These are phyloP conservation scores for Altica lythri DNA, from an alignment of 2,888 invertebrate genomes.

Conservation along the genomic window DNA sequence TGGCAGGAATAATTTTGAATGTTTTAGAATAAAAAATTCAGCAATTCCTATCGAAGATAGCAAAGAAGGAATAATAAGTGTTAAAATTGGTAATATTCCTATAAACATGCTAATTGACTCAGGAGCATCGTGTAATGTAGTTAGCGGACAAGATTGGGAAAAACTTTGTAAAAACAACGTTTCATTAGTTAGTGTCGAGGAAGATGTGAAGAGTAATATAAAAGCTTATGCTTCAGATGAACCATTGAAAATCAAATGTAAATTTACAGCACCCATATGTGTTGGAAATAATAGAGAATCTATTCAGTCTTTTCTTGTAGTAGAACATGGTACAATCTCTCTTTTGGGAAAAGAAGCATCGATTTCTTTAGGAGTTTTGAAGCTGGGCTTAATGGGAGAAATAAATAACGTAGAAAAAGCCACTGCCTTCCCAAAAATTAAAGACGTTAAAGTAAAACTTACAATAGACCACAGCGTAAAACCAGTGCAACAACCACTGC, in stretches of 20 bases:
- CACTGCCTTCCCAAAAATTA: not conserved
- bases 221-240: conserved; percentile 11
- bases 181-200: no score
- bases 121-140: no score
- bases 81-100: no score
- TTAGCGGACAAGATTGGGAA: no score
- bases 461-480: conserved; percentile 28
- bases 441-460: conserved; percentile 21
- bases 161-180: no score
- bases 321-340: conserved; percentile 15
- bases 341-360: conserved; percentile 16
- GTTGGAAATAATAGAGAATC: conserved; percentile 12
- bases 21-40: conserved; percentile 2
- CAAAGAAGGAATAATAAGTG: not conserved
- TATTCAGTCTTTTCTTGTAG: conserved; percentile 11
- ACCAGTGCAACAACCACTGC: conserved; percentile 30
- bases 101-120: no score
- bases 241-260: conserved; percentile 6
- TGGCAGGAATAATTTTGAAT: conserved; percentile 13
- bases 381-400: conserved; percentile 8
- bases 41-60: not conserved
- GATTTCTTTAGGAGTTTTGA: conserved; percentile 13
- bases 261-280: conserved; percentile 17
- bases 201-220: no score
- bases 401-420: not conserved